A percentile compares a stretch with the other conserved stretches of the same genome.
These are phyloP conservation scores for Daphoenositta chrysoptera DNA, from an alignment of 2,113 vertebrate genomes.

Conservation along the genomic window DNA sequence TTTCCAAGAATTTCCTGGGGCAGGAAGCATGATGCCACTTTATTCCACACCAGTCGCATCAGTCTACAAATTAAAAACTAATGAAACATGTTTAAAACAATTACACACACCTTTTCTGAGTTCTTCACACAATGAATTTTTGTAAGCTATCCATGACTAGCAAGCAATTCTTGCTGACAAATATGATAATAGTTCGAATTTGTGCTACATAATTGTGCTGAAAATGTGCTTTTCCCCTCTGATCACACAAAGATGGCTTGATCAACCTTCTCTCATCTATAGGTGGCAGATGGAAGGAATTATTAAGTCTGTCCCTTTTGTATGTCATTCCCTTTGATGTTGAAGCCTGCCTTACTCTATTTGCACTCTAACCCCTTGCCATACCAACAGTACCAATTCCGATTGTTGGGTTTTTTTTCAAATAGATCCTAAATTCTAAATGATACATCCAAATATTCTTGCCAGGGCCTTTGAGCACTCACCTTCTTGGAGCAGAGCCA, in stretches of 20 bases:
- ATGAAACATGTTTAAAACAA: conserved; percentile 33
- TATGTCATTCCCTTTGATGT: neutral
- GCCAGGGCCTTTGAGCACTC: neutral
- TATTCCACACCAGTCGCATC: neutral
- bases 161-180: neutral
- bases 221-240: neutral
- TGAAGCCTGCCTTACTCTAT: neutral
- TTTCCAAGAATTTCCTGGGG: conserved; percentile 43
- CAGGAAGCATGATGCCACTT: neutral
- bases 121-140: neutral
- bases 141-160: neutral
- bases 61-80: conserved; percentile 14
- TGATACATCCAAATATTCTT: neutral
- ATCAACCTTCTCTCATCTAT: conserved; percentile 13
- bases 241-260: conserved; percentile 5
- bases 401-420: neutral
- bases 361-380: neutral
- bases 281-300: conserved; percentile 10
- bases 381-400: neutral
- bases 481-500: neutral
- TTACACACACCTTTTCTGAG: conserved; percentile 26
- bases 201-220: conserved; percentile 19
- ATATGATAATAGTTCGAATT: neutral
- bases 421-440: neutral
- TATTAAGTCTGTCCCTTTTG: neutral